A percentile compares a stretch with the other conserved stretches of the same genome.
phyloP scores from a whole-genome alignment of 2,888 invertebrate genomes.

The Latrodectus hesperus region DNA sequence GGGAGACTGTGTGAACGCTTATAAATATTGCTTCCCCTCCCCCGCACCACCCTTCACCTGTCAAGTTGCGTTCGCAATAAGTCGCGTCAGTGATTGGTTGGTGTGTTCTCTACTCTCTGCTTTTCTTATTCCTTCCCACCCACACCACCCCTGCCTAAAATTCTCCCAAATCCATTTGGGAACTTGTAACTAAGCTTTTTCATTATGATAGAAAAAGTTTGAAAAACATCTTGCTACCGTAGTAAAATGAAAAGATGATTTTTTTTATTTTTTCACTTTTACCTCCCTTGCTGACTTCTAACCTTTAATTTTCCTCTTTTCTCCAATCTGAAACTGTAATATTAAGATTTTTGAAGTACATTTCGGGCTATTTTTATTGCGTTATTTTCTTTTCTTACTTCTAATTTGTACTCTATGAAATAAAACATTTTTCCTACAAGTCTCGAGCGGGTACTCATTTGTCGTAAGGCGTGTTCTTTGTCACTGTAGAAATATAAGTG shows the following conservation, averaged over 20 bases:
- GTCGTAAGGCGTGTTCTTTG: too few species aligned
- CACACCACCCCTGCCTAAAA: not conserved
- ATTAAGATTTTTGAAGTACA: not conserved
- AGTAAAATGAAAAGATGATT: not conserved
- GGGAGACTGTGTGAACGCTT: slow-evolving; percentile 32
- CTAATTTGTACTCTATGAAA: too few species aligned
- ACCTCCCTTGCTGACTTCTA: too few species aligned
- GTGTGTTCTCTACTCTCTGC: not conserved
- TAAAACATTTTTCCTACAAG: too few species aligned
- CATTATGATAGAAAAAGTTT: not conserved
- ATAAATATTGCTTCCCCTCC: slow-evolving; percentile 41
- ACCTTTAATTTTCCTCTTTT: not conserved
- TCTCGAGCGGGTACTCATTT: too few species aligned
- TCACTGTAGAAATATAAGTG: too few species aligned
- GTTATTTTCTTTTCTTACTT: too few species aligned
- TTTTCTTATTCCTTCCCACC: too few species aligned
- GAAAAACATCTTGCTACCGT: not conserved
- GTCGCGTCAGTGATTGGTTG: slow-evolving; percentile 53
- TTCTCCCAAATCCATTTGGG: not conserved
- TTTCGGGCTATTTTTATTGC: not conserved
- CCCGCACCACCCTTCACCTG: slow-evolving; percentile 24
- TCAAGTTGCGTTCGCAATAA: slow-evolving; percentile 48
- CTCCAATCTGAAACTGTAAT: not conserved
- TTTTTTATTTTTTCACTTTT: not conserved
- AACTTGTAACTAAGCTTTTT: slow-evolving; percentile 5